Percentiles rank a stretch among this genome's conserved stretches.
Evolutionary conservation across 2,113 vertebrate species (phyloP).

Genomic region (Gambusia holbrooki): DNA sequence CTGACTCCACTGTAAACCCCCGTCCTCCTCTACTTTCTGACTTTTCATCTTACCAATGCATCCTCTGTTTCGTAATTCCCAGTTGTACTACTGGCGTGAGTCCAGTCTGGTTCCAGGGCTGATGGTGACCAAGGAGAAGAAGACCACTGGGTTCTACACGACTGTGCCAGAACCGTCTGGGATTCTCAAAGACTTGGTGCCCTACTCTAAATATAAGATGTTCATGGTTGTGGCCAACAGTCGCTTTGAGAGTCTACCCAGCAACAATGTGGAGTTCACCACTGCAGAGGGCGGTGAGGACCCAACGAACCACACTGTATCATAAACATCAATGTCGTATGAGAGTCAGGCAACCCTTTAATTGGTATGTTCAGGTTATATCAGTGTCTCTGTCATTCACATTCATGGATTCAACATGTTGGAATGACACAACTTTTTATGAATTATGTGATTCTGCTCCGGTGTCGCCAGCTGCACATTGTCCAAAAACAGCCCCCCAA

Average conservation of each 20-base stretch:
- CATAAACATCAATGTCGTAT: not conserved
- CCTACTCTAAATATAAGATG: conserved; percentile 93
- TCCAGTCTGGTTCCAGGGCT: conserved; percentile 90
- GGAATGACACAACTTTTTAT: too few species aligned
- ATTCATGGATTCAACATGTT: too few species aligned
- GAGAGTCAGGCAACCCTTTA: not conserved
- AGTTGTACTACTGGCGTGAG: conserved; percentile 96
- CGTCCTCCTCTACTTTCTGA: not conserved
- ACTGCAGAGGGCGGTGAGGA: conserved; percentile 93
- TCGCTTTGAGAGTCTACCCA: conserved; percentile 87
- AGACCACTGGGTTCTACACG: conserved; percentile 85
- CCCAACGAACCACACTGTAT: not conserved
- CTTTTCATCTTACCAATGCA: not conserved
- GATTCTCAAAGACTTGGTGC: conserved; percentile 87
- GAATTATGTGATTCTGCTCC: too few species aligned
- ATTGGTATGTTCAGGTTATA: too few species aligned
- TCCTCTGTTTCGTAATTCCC: conserved; percentile 48
- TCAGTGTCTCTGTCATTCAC: too few species aligned
- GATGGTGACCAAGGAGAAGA: conserved; percentile 88
- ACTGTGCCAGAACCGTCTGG: conserved; percentile 82
- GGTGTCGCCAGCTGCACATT: too few species aligned
- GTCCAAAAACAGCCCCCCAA: too few species aligned
- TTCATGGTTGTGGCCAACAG: conserved; percentile 95
- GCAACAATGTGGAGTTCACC: conserved; percentile 88
- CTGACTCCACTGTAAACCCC: too few species aligned